Base-by-base conservation (phyloP, 37 sponge, comb jelly and placozoan genomes). In the Oscarella lobularis region DNA sequence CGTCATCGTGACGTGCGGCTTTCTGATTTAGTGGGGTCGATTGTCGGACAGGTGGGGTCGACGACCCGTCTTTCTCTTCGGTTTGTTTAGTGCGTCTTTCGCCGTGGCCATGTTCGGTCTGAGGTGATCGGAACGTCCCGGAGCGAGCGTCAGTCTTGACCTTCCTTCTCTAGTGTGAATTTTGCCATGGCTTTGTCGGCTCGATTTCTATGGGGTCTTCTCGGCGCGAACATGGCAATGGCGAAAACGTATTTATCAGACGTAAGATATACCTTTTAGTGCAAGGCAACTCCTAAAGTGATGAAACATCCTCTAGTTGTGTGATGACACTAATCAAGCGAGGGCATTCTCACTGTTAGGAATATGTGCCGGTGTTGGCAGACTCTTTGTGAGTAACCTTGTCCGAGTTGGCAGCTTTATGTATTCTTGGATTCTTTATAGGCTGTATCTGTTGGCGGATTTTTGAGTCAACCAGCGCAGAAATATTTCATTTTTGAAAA, bases 251-350 rank as follows among this genome's bases (percentile, higher is more conserved):
- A 89, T 73, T 78, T 93, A 30, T 83, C 94, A 35, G 94, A 93
- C 80, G 91, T 90, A 48, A 48, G 20, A 48, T 48, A 48, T 9
- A 48, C 20, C 9, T 48, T 48, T 27, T 27, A 48, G 20, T 48
- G 9, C 20, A 48, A 48, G 9, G 60, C 9, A 27, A 48, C 60
- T 9, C 60, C 20, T 48, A 27, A 20, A 20, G 9, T 48, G 9
- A 48, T 48, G 9, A 27, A 27, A 27, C 20, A 48, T 48, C 66
- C 9, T 78, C 20, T 36, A 90, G 94, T 68, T 93, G 0, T 86
- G 87, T 79, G 94, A 93, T 81, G 90, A 93, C 38, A 89, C 85
- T 3, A 93, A 89, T 38, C 90, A 87, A 70, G 94, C 94, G 1
- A 84, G 41, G 55, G 94, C 89, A 0, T 89, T 93, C 40, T 66